Base-by-base conservation (phyloP, 2,797 vertebrate genomes). In the Calcarius lapponicus region DNA sequence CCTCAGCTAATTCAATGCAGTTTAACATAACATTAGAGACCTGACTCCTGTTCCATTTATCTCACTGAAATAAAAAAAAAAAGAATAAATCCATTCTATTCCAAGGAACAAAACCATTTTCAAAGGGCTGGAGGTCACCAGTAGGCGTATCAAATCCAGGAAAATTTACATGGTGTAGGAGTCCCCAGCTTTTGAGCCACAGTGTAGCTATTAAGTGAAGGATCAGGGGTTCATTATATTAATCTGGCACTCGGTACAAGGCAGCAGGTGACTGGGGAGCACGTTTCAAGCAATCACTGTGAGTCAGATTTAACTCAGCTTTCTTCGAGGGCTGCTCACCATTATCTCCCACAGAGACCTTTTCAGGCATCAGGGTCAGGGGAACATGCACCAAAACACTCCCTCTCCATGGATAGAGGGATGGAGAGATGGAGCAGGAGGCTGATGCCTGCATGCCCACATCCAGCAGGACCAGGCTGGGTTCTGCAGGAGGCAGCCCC, bases 91-190 rank as follows among this genome's bases (percentile, higher is more conserved):
- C 24, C 32, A 51, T 94, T 94, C 54, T 86, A 60, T 88, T 95
- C 73, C 4, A 6, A 70, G 90, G 29, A 90, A 85, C 3, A 8
- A 84, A 90, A 81, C 24, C 36, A 29, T 80, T 95, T 67, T 48
- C 40, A 86, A 86, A 50, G 64, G 62, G 80, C 28, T 81, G 74
- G 76, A 96, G 95, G 91, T 92, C 88, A 96, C 34, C 64, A 86
- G 94, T 96, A 88, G 96, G 92, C 72, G 76, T 95, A 94, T 84
- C 94, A 97, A 94, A 96, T 90, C 73, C 53, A 91, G 91, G 76
- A 90, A 88, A 92, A 93, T 94, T 94, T 97, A 93, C 92, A 92
- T 92, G 92, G 80, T 79, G 94, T 91, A 90, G 95, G 95, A 96
- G 92, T 93, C 76, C 69, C 73, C 73, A 76, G 95, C 80, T 94